Conservation (phyloP, 2,113 vertebrate genomes). For the Thunnus thynnus region DNA sequence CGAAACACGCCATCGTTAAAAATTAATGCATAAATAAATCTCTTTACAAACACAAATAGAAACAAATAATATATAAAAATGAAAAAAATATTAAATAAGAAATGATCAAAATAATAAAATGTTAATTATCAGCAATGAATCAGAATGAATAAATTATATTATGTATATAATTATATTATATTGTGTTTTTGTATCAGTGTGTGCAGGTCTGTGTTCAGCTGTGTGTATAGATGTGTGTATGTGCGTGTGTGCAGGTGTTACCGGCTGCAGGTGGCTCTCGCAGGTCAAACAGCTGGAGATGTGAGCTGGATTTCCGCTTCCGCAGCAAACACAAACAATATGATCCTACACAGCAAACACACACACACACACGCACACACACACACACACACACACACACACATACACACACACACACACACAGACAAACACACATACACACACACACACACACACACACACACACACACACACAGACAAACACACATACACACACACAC, state of each 20-base stretch:
- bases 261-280: conserved; percentile 53
- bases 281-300: conserved; percentile 67
- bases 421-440: not conserved
- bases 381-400: not conserved
- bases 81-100: too few relatives aligned
- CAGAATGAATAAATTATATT: too few relatives aligned
- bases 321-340: conserved; percentile 57
- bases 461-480: not conserved
- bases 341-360: conserved; percentile 43
- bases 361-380: not conserved
- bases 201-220: too few relatives aligned
- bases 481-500: not conserved
- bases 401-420: not conserved
- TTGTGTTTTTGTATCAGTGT: too few relatives aligned
- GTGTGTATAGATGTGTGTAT: conserved; percentile 10
- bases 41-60: not conserved
- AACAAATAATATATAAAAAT: not conserved
- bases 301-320: conserved; percentile 57
- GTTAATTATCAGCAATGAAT: too few relatives aligned
- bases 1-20: not conserved
- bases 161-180: too few relatives aligned
- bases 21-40: too few relatives aligned
- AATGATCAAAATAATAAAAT: too few relatives aligned
- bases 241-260: conserved; percentile 4
- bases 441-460: too few relatives aligned